A percentile compares a stretch with the other conserved stretches of the same genome.
Evolutionary conservation across 2,797 vertebrate species (phyloP).

Genomic region (Argentina silus): DNA sequence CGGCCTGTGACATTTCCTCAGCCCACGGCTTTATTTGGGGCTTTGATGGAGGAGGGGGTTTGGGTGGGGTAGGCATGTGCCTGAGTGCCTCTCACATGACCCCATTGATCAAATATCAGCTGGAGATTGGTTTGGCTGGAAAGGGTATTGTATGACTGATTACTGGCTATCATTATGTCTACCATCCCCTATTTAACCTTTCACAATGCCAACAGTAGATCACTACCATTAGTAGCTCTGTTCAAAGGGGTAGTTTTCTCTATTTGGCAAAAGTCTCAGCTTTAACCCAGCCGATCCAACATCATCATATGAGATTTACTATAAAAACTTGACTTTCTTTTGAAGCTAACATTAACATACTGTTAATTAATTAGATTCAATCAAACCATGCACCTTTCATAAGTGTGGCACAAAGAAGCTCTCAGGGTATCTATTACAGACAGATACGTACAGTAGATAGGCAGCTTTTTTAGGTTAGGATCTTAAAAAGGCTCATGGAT

Average conservation of each 20-base stretch:
- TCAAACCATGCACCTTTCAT: neutral
- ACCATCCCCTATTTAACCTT: too few species aligned
- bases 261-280: too few species aligned
- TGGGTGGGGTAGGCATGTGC: slow-evolving; percentile 22
- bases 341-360: too few species aligned
- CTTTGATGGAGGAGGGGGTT: slow-evolving; percentile 50
- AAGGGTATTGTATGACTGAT: neutral
- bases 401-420: neutral
- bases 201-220: too few species aligned
- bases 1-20: slow-evolving; percentile 69
- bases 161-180: too few species aligned
- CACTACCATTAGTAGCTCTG: too few species aligned
- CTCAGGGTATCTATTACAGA: neutral
- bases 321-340: too few species aligned
- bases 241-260: too few species aligned
- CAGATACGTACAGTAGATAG: neutral
- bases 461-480: too few species aligned
- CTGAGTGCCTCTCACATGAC: slow-evolving; percentile 29
- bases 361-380: too few species aligned
- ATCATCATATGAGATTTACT: too few species aligned
- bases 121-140: neutral
- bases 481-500: neutral
- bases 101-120: slow-evolving; percentile 12
- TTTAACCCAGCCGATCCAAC: too few species aligned
- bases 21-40: slow-evolving; percentile 52